Conservation (phyloP, 2,113 vertebrate genomes). For the Psittacus erithacus region DNA sequence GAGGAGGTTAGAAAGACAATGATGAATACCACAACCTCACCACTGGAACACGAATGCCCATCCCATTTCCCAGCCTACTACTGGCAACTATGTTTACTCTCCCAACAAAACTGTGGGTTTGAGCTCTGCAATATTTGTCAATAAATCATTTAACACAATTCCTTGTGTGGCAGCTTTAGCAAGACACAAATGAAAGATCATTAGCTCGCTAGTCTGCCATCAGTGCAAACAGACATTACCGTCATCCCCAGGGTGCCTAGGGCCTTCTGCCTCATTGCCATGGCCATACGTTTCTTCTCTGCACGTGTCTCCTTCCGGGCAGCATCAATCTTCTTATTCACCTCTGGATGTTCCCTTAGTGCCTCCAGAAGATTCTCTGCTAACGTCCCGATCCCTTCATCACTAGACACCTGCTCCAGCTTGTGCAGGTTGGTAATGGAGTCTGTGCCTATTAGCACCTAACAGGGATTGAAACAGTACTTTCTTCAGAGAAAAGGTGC, state of each 20-base stretch:
- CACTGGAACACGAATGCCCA: neutral
- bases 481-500: neutral
- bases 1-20: neutral
- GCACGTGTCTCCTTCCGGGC: conserved; percentile 94
- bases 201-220: fast-evolving
- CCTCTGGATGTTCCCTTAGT: conserved; percentile 89
- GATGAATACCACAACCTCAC: neutral
- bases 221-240: conserved; percentile 66
- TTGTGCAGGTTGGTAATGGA: conserved; percentile 98
- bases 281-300: conserved; percentile 98
- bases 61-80: neutral
- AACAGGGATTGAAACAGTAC: neutral
- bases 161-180: neutral
- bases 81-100: neutral
- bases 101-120: neutral
- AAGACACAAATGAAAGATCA: neutral
- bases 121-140: neutral
- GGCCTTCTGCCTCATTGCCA: conserved; percentile 99
- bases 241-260: conserved; percentile 98
- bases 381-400: conserved; percentile 95
- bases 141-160: neutral
- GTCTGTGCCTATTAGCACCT: conserved; percentile 95
- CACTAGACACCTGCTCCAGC: conserved; percentile 98
- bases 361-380: conserved; percentile 97
- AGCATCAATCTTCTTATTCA: conserved; percentile 96